Evolutionary conservation across 1,140 invertebrate species (phyloP), one percentile per base, ranked within the genome.

Genomic region (Mya arenaria): DNA sequence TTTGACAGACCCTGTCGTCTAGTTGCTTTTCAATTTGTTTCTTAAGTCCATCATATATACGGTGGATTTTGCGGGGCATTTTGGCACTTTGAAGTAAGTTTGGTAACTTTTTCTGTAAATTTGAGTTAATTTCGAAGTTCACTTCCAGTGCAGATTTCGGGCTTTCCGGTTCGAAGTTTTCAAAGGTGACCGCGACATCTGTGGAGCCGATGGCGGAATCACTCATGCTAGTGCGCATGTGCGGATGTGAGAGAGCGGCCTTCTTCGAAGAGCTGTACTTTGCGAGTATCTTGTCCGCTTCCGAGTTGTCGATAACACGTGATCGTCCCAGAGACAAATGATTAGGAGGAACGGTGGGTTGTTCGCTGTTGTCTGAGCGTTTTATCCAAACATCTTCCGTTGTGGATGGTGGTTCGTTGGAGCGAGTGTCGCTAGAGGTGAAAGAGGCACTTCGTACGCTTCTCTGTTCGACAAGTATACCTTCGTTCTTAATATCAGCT

Each of bases 201-300:
- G n/a, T 48, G 23, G 34, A 28, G 19, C 32, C 58, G 8, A 82
- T 73, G 19, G 79, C 79, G 0, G 60, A 48, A 41, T 82, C 79
- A 66, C 79, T 82, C 39, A 82, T 55, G 32, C 79, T 82, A 15
- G 52, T 82, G 4, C 71, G 37, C 79, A 82, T 82, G 36, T 39
- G 63, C 13, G 79, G 79, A 39, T 82, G 69, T 2, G 41, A 52
- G 32, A 82, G 34, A 0, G 79, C 69, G 13, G 32, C 13, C 36
- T 66, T 32, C 15, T 13, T 65, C 5, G 37, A 23, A 23, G 19
- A 63, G 28, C 69, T 74, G 60, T 82, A 82, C 30, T 82, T 82
- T 5, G 55, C 68, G n/a, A 82, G 79, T 39, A 82, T 82, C 23
- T 63, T 34, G 25, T 82, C 79, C 10, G 79, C 79, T 48, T 82